phyloP scores from a whole-genome alignment of 2,113 vertebrate genomes.

The Lasiurus cinereus region DNA sequence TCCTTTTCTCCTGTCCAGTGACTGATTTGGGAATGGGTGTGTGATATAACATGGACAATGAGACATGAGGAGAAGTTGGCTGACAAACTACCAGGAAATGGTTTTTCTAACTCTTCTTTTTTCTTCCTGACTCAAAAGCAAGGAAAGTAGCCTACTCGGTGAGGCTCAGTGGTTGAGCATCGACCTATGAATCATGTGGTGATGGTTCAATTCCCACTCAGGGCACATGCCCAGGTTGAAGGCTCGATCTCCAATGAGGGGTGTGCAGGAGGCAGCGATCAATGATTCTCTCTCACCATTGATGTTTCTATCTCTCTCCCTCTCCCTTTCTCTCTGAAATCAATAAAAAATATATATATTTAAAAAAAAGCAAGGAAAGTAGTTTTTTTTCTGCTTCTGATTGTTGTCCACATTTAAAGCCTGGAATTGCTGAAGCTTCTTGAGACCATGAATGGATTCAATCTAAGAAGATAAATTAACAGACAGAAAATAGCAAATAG shows the following conservation, averaged over 20 bases:
- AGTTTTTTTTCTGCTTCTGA: background rate
- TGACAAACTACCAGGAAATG: background rate
- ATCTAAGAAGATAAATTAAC: background rate
- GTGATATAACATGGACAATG: background rate
- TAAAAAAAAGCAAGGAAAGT: background rate
- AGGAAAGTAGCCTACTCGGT: no score
- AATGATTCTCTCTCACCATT: no score
- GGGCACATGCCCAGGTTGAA: no score
- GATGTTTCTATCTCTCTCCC: no score
- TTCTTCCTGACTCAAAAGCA: background rate
- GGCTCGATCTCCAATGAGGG: no score
- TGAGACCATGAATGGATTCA: background rate
- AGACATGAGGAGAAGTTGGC: background rate
- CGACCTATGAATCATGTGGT: no score
- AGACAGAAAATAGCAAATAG: background rate
- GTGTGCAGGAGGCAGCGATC: no score
- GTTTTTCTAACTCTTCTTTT: background rate
- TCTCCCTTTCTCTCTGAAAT: no score
- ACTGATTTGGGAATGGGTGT: background rate
- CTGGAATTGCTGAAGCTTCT: background rate
- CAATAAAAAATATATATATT: no score
- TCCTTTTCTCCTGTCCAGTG: background rate
- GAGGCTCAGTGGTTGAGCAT: no score
- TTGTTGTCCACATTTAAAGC: constrained; percentile 1
- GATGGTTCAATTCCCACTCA: no score